Base-by-base conservation (phyloP, 2,113 vertebrate genomes). In the Numenius arquata region DNA sequence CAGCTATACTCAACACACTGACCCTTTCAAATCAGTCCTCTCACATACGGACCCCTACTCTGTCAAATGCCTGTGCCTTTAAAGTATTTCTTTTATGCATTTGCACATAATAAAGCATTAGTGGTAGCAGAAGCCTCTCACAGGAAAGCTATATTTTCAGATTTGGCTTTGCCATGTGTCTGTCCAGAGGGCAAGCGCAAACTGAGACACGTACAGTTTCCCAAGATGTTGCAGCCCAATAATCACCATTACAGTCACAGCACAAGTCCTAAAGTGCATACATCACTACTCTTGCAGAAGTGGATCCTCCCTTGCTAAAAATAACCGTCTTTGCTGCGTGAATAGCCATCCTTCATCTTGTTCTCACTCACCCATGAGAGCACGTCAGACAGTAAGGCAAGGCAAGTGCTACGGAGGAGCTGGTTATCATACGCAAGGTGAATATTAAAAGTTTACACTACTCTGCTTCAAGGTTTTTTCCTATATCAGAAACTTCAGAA, bases 271-370 rank as follows among this genome's bases (percentile, higher is more conserved):
- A 32, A 58, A 63, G 67, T 8, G 9, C 29, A 14, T 36, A 6
- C 41, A 76, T 83, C 85, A 55, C 36, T 78, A 14, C 18, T 68
- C 34, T 58, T 82, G 80, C 79, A 96, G 68, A 77, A 85, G 59
- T 3, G 38, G n/a, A 91, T 77, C 72, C 75, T 88, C 91, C 75
- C 75, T 41, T 68, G 36, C 48, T 95, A 88, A 97, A 96, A 88
- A 91, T 61, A 90, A 36, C 52, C 12, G 40, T 15, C 34, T 81
- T 70, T 63, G 9, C 79, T 61, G 72, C 0, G 1, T 85, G 68
- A 75, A 8, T 71, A 81, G 43, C 23, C 66, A 92, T 29, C 73
- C 66, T 47, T 78, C 3, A 0, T 30, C 90, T 72, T 58, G 79
- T 48, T 92, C 92, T 88, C 80, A 61, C 62, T 87, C 83, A 87